Evolutionary conservation across 2,888 invertebrate species (phyloP).

Genomic region (Pollenia amentaria): DNA sequence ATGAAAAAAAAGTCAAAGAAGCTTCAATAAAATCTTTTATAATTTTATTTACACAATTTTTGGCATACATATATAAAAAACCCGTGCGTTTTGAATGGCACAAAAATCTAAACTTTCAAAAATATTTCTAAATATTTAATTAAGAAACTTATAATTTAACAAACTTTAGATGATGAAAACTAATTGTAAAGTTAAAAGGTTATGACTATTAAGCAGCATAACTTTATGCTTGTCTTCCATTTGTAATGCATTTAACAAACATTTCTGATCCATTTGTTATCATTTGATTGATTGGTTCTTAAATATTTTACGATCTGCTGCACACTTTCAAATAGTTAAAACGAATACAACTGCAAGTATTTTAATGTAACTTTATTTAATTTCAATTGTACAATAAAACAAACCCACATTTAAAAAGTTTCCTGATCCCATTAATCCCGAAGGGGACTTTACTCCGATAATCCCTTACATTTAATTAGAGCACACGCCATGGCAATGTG

Average conservation of each 20-base stretch:
- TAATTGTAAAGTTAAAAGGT: not conserved
- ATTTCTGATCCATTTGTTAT: not conserved
- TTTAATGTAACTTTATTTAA: not conserved
- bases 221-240: not conserved
- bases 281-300: constrained; percentile 21
- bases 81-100: too few relatives aligned
- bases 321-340: not conserved
- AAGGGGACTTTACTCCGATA: constrained; percentile 22
- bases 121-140: not conserved
- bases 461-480: constrained; percentile 34
- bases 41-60: too few relatives aligned
- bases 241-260: not conserved
- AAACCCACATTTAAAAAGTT: constrained; percentile 6
- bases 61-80: too few relatives aligned
- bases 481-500: constrained; percentile 15
- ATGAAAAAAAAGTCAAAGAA: too few relatives aligned
- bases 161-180: not conserved
- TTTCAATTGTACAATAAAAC: not conserved
- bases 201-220: not conserved
- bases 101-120: too few relatives aligned
- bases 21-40: too few relatives aligned
- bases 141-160: not conserved
- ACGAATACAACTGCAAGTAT: too few relatives aligned
- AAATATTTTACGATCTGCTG: not conserved
- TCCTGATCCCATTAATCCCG: constrained; percentile 7